These are phyloP conservation scores for Lordiphosa andalusiaca DNA, from an alignment of 2,888 invertebrate genomes.

Conservation along the genomic window DNA sequence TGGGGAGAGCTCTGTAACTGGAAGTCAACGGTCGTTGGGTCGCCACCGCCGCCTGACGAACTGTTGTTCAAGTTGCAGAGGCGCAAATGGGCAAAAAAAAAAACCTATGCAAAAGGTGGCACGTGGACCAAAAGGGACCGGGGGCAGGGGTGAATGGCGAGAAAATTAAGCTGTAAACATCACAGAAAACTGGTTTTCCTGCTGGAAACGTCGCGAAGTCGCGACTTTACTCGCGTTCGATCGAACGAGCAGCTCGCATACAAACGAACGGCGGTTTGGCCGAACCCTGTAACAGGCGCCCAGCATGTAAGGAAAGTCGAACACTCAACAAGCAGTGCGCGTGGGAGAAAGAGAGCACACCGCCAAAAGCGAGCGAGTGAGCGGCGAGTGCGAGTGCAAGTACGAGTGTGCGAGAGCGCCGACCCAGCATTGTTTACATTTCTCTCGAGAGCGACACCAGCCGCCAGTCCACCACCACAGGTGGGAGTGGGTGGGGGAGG, in stretches of 20 bases:
- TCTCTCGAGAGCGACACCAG: conserved; percentile 30
- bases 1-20: conserved; percentile 13
- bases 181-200: conserved; percentile 31
- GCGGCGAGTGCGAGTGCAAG: conserved; percentile 34
- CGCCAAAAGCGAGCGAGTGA: conserved; percentile 18
- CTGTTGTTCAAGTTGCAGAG: conserved; percentile 32
- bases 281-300: conserved; percentile 66
- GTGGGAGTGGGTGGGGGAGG: conserved; percentile 7
- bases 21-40: conserved; percentile 34
- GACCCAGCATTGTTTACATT: conserved; percentile 53
- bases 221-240: conserved; percentile 56
- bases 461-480: conserved; percentile 15
- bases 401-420: conserved; percentile 32
- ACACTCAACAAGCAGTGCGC: conserved; percentile 17
- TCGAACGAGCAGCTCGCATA: conserved; percentile 60
- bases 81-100: conserved; percentile 56
- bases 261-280: conserved; percentile 75
- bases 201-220: conserved; percentile 25
- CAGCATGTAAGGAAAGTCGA: conserved; percentile 40
- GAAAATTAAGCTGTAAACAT: conserved; percentile 70
- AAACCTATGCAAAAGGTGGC: conserved; percentile 49
- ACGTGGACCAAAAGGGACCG: conserved; percentile 50
- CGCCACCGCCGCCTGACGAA: conserved; percentile 16
- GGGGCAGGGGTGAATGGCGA: conserved; percentile 7
- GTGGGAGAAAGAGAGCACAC: conserved; percentile 19